Percentiles rank a stretch among this genome's conserved stretches.
Conservation (phyloP, 2,888 invertebrate species). For the Phymatocera aterrima region DNA sequence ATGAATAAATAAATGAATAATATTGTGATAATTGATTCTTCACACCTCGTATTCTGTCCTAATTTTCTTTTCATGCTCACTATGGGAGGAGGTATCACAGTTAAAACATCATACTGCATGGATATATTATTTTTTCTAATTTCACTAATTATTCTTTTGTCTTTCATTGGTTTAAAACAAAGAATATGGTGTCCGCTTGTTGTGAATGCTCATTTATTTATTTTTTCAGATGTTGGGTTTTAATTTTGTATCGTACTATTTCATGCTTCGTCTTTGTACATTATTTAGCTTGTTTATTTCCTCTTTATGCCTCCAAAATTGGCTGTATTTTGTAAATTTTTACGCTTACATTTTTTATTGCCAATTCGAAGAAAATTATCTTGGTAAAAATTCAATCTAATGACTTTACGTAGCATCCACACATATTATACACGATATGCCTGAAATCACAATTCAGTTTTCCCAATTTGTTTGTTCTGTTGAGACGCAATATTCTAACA, state of each 20-base stretch:
- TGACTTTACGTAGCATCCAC: constrained; percentile 6
- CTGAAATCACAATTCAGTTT: constrained; percentile 41
- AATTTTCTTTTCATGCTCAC: constrained; percentile 34
- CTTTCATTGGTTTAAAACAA: neutral
- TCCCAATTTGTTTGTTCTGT: neutral
- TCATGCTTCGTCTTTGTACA: neutral
- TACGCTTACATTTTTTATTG: neutral
- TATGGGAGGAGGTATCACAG: constrained; percentile 14
- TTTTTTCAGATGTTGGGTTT: neutral
- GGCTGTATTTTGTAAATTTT: neutral
- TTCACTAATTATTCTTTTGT: neutral
- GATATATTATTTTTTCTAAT: neutral
- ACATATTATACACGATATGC: neutral
- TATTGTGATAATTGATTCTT: neutral
- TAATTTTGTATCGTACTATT: neutral
- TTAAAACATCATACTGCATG: constrained; percentile 28
- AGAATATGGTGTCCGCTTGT: neutral
- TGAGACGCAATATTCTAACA: neutral
- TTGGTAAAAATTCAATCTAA: neutral
- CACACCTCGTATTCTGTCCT: constrained; percentile 21
- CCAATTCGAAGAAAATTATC: neutral
- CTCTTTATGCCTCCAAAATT: neutral
- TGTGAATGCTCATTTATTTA: neutral
- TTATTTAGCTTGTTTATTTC: neutral
- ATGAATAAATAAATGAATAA: neutral